Conservation (phyloP, 2,113 vertebrate genomes). For the Beaufortia kweichowensis region DNA sequence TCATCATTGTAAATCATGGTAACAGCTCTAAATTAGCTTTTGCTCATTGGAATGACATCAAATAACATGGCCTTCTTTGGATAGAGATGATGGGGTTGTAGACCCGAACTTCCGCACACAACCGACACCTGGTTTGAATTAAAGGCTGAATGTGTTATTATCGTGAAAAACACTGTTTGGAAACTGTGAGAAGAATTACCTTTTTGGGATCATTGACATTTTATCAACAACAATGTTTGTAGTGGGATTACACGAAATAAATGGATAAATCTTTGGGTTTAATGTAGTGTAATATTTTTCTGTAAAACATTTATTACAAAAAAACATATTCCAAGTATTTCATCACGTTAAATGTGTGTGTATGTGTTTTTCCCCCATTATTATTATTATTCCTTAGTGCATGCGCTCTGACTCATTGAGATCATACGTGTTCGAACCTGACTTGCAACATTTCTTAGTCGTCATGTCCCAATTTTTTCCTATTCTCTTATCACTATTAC, state of each 20-base stretch:
- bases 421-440: background rate
- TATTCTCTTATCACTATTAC: background rate
- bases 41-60: slow-evolving; percentile 66
- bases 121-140: slow-evolving; percentile 70
- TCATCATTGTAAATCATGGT: slow-evolving; percentile 66
- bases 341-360: background rate
- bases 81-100: slow-evolving; percentile 58
- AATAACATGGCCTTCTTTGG: slow-evolving; percentile 56
- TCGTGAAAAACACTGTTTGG: slow-evolving; percentile 60
- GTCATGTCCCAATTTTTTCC: too few species aligned
- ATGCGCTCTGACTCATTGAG: too few species aligned
- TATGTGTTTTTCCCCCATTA: background rate
- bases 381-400: too few species aligned
- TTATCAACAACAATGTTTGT: slow-evolving; percentile 56
- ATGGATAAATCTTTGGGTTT: background rate
- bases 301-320: background rate
- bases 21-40: slow-evolving; percentile 63
- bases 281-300: background rate
- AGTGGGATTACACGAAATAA: slow-evolving; percentile 36
- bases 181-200: slow-evolving; percentile 65
- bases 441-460: background rate
- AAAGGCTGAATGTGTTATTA: slow-evolving; percentile 62
- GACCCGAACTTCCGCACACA: slow-evolving; percentile 55
- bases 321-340: background rate
- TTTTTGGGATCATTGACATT: slow-evolving; percentile 54